Evolutionary conservation across 2,113 vertebrate species (phyloP).

Genomic region (Upupa epops): DNA sequence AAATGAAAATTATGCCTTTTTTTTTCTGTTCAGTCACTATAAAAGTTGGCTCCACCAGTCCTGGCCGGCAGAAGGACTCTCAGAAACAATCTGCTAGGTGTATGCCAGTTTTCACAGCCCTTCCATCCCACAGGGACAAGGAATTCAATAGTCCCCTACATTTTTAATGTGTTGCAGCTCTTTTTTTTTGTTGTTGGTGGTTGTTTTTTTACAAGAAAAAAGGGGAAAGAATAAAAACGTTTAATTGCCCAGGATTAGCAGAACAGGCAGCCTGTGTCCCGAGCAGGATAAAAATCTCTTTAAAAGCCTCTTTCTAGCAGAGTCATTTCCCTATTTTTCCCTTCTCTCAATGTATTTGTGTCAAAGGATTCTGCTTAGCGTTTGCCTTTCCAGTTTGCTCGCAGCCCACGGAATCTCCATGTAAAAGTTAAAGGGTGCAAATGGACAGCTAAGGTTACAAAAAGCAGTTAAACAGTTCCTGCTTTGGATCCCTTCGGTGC

Average conservation of each 20-base stretch:
- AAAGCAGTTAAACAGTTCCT: slow-evolving; percentile 9
- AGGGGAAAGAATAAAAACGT: slow-evolving; percentile 47
- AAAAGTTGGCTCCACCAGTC: neutral
- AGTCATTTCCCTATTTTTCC: slow-evolving; percentile 51
- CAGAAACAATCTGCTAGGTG: slow-evolving; percentile 18
- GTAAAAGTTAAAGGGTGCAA: neutral
- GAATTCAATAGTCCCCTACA: slow-evolving; percentile 43
- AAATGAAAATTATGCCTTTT: slow-evolving; percentile 16
- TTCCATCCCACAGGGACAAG: slow-evolving; percentile 25
- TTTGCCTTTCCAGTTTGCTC: slow-evolving; percentile 26
- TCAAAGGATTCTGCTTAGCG: slow-evolving; percentile 37
- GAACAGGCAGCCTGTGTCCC: slow-evolving; percentile 43
- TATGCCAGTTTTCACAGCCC: slow-evolving; percentile 63
- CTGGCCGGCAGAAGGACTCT: slow-evolving; percentile 40
- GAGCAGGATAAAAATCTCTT: slow-evolving; percentile 3
- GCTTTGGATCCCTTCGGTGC: neutral
- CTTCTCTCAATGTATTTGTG: slow-evolving; percentile 14
- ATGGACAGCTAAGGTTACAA: neutral
- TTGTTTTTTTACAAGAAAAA: slow-evolving; percentile 41
- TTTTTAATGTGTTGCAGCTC: slow-evolving; percentile 32
- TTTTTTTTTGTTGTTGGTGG: neutral
- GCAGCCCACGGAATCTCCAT: slow-evolving; percentile 1
- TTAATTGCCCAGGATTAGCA: slow-evolving; percentile 44
- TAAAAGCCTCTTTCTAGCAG: slow-evolving; percentile 32
- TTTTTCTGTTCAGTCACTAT: neutral